Base-by-base conservation (phyloP, 2,888 invertebrate species). In the Pardosa pseudoannulata region DNA sequence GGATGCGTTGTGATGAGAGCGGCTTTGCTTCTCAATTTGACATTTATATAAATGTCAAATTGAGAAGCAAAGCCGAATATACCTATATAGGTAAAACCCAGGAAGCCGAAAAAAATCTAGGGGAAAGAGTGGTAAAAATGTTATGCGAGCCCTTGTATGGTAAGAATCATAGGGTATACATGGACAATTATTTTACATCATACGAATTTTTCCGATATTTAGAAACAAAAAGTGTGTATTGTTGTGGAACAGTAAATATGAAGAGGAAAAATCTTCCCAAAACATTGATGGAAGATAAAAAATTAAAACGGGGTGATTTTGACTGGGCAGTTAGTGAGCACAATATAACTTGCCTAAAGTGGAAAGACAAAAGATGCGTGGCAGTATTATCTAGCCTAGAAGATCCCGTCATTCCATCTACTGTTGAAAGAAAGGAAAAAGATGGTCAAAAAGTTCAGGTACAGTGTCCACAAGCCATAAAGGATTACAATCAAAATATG, bases 231-330 rank as follows among this genome's bases (percentile, higher is more conserved):
- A 70, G 13, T 5, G 5, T 70, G n/a, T 70, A 31, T 13, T 39
- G 70, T 19, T 70, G 70, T 39, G 70, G 70, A 16, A 70, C 70
- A 19, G 70, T 70, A 19, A 70, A 70, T 13, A 19, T 27, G 27
- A 39, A 2, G 3, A 32, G 36, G 36, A 27, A 3, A 36, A 65
- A 65, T 56, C 28, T 75, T 13, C 65, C 65, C 9, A 41, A 65
- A 65, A 28, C 27, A 1, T 5, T 65, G 9, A 2, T 23, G 28
- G n/a, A 29, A 0, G 32, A 67, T 5, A n/a, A n/a, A n/a, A n/a
- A n/a, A n/a, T n/a, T n/a, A n/a, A n/a, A n/a, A n/a, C n/a, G n/a
- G n/a, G n/a, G n/a, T n/a, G n/a, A n/a, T n/a, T n/a, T n/a, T n/a
- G n/a, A n/a, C n/a, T n/a, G n/a, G n/a, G n/a, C n/a, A n/a, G n/a